Conservation (phyloP, 2,113 vertebrate genomes). For the Stomatorhinus ivindoensis region DNA sequence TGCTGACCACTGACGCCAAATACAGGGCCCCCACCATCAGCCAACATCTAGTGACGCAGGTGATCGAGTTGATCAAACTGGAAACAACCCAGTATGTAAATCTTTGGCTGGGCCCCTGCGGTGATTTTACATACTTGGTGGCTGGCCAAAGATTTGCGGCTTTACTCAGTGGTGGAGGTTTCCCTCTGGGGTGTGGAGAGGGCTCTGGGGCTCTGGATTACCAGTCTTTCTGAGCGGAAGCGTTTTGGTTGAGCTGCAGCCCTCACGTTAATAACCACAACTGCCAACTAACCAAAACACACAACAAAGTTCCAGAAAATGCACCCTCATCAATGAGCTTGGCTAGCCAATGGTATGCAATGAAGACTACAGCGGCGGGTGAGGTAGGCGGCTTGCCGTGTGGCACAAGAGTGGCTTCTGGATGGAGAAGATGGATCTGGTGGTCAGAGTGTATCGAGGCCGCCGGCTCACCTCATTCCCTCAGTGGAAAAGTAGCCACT, state of each 20-base stretch:
- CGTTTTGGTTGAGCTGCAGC: not conserved
- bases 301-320: not conserved
- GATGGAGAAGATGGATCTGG: not conserved
- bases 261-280: not conserved
- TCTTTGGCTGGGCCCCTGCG: not conserved
- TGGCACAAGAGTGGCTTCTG: not conserved
- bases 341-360: not conserved
- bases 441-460: not conserved
- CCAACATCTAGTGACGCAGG: not conserved
- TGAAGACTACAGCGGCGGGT: not conserved
- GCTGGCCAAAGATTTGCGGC: not conserved
- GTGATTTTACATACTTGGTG: not conserved
- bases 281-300: not conserved
- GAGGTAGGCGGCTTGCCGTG: not conserved
- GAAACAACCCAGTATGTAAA: not conserved
- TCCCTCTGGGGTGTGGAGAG: not conserved
- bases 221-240: not conserved
- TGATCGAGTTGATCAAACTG: not conserved
- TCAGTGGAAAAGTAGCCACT: not conserved
- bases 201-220: not conserved
- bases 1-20: not conserved
- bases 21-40: not conserved
- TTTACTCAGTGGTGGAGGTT: not conserved
- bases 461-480: not conserved
- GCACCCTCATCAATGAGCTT: not conserved